Conservation (phyloP, 2,113 vertebrate species). For the Antigone vipio region DNA sequence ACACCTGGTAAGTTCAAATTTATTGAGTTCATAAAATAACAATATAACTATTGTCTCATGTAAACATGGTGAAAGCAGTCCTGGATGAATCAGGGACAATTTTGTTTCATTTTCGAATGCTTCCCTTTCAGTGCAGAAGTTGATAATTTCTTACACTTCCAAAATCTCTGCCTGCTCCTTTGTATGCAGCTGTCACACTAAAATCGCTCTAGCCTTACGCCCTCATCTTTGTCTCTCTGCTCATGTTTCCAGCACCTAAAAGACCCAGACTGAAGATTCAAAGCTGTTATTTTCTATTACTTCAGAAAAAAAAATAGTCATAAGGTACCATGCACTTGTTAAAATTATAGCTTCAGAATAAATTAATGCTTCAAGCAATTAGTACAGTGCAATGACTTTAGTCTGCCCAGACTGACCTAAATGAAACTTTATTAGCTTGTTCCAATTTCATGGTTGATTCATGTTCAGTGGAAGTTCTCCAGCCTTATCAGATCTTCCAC, state of each 20-base stretch:
- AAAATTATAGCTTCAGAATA: neutral
- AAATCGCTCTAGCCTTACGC: neutral
- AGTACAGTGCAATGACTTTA: neutral
- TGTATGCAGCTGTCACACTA: neutral
- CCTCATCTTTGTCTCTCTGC: neutral
- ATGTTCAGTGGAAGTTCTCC: neutral
- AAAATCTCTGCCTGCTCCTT: neutral
- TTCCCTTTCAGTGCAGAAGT: neutral
- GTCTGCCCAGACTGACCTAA: neutral
- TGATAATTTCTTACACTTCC: neutral
- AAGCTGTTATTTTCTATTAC: neutral
- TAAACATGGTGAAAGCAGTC: neutral
- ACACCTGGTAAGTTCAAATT: neutral
- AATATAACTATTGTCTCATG: neutral
- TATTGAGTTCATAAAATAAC: neutral
- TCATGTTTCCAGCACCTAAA: neutral
- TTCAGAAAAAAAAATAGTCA: neutral
- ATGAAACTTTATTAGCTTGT: neutral
- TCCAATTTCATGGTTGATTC: neutral
- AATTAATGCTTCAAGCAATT: slow-evolving; percentile 5
- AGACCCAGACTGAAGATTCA: neutral
- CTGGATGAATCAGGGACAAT: neutral
- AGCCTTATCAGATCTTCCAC: neutral
- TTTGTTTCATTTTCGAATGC: neutral
- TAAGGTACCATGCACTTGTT: neutral